Conservation (phyloP, 2,797 vertebrate genomes). For the Onychomys torridus region DNA sequence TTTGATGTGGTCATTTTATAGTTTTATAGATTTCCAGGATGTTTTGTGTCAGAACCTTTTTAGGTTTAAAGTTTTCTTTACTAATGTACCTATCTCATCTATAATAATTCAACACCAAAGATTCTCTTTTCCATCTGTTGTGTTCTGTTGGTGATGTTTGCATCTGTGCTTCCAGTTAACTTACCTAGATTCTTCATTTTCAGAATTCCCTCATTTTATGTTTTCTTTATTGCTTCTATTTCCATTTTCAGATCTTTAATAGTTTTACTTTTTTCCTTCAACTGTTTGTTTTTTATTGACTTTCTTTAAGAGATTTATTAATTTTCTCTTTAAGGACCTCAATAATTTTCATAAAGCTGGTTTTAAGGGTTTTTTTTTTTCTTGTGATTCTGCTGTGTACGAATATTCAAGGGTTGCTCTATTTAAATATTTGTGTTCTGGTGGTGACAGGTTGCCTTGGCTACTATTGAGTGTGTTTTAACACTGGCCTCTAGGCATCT, state of each 20-base stretch:
- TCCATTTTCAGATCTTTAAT: background rate
- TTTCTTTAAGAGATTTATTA: background rate
- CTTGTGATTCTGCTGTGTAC: background rate
- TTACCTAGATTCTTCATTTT: background rate
- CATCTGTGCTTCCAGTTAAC: background rate
- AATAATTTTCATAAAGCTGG: background rate
- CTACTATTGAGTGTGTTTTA: background rate
- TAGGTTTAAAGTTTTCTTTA: background rate
- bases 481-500: background rate
- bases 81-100: background rate
- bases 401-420: background rate
- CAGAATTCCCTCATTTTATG: background rate
- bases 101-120: background rate
- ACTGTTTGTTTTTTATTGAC: background rate
- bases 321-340: background rate
- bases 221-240: background rate
- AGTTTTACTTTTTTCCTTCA: background rate
- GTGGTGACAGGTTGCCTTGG: background rate
- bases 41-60: background rate
- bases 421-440: background rate
- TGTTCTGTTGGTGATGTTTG: background rate
- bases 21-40: background rate
- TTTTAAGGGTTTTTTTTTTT: background rate
- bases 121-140: background rate
- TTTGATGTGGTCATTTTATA: background rate